Evolutionary conservation across 2,888 invertebrate species (phyloP).

Genomic region (Tenthredo livida): DNA sequence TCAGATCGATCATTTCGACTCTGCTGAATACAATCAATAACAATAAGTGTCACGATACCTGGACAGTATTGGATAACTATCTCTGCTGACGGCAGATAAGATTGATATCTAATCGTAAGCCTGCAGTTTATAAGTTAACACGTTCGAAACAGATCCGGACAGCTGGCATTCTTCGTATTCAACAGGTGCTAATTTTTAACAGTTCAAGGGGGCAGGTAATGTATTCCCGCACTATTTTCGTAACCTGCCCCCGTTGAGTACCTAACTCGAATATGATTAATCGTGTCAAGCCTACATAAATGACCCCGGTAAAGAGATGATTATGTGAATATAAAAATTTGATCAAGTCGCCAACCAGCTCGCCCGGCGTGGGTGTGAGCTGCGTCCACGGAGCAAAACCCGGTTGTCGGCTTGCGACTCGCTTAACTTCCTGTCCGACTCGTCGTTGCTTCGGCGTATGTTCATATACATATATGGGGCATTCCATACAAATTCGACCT

Average conservation of each 20-base stretch:
- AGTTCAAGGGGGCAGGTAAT: background rate
- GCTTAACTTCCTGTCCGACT: background rate
- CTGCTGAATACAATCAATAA: slow-evolving; percentile 26
- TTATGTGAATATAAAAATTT: background rate
- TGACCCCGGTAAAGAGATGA: background rate
- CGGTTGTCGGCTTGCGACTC: background rate
- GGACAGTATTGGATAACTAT: slow-evolving; percentile 33
- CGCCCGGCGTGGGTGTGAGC: background rate
- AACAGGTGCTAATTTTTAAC: background rate
- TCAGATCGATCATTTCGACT: slow-evolving; percentile 28
- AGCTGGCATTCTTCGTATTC: background rate
- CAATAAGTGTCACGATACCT: slow-evolving; percentile 36
- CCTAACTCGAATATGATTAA: background rate
- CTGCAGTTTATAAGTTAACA: background rate
- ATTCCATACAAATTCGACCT: too few relatives aligned
- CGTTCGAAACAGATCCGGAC: background rate
- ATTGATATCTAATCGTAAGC: slow-evolving; percentile 26
- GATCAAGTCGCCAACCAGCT: background rate
- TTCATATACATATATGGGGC: background rate
- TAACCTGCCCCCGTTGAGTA: background rate
- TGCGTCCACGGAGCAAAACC: background rate
- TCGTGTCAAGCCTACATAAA: background rate
- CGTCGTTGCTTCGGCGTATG: background rate
- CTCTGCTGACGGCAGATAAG: slow-evolving; percentile 6
- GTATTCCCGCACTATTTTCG: background rate